Evolutionary conservation across 2,113 vertebrate genomes (phyloP), one percentile per base, ranked within the genome.

Genomic region (Promerops cafer): DNA sequence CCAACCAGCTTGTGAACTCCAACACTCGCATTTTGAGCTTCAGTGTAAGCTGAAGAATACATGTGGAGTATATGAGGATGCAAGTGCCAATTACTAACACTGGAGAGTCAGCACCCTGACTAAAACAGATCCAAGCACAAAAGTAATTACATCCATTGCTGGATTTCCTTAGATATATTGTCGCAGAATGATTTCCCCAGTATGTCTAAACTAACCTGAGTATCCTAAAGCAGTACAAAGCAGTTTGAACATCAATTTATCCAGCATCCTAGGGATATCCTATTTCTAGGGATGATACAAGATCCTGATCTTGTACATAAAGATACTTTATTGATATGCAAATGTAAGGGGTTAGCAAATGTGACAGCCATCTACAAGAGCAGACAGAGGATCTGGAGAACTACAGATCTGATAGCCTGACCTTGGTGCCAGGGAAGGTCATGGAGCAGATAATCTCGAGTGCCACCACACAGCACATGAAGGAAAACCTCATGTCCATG

Each of bases 341-440:
- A 57, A 75, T 37, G 3, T 49, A 30, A 74, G n/a, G 60, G n/a
- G 21, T 60, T 53, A 66, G 26, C 6, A 66, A 85, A 61, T 26
- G 23, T 37, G 61, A 54, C 31, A 33, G 7, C 6, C 30, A 42
- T 42, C 35, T 21, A 37, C 31, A 69, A 56, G 49, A n/a, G 53
- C 23, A 61, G 23, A 7, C 13, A 9, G 31, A 53, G 22, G 30
- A 74, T 47, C 30, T 28, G 10, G 15, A 16, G 26, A 91, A 40
- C 14, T 45, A 23, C n/a, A 66, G 39, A 40, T 11, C 10, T 33
- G 10, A 53, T 28, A 66, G n/a, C 9, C 59, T 59, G 19, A 45
- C 8, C 26, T 72, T 0, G 0, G 18, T 68, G n/a, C 7, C 0
- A 0, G 30, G 4, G 10, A 60, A 80, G n/a, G 15, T 66, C 31